Evolutionary conservation across 2,888 invertebrate species (phyloP).

Genomic region (Sphaeridia pumilis): DNA sequence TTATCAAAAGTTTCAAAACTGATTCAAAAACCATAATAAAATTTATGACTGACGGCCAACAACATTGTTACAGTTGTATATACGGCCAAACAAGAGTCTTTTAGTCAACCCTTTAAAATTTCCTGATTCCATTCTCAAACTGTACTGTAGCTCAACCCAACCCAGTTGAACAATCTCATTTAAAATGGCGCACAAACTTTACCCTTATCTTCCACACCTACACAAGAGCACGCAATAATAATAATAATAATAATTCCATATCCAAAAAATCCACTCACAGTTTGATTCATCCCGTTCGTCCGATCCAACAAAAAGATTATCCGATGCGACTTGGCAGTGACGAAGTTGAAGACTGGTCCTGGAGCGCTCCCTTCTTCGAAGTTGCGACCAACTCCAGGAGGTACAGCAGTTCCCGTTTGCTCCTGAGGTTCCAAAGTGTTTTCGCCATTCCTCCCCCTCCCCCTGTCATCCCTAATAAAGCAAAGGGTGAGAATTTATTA

Average conservation of each 20-base stretch:
- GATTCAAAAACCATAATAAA: too few species aligned
- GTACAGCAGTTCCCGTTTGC: slow-evolving; percentile 13
- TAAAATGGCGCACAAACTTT: too few species aligned
- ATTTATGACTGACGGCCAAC: too few species aligned
- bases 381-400: slow-evolving; percentile 14
- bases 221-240: neutral
- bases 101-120: too few species aligned
- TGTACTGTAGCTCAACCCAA: too few species aligned
- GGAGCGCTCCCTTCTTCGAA: slow-evolving; percentile 21
- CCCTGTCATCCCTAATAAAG: slow-evolving; percentile 34
- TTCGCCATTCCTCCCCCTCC: slow-evolving; percentile 9
- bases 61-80: too few species aligned
- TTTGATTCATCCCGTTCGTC: slow-evolving; percentile 33
- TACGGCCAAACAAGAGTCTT: too few species aligned
- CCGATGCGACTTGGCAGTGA: slow-evolving; percentile 33
- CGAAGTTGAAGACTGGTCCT: slow-evolving; percentile 31
- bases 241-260: neutral
- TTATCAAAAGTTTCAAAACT: too few species aligned
- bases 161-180: too few species aligned
- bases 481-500: slow-evolving; percentile 13
- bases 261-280: slow-evolving; percentile 21
- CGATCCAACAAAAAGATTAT: slow-evolving; percentile 35
- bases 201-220: too few species aligned
- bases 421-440: slow-evolving; percentile 9
- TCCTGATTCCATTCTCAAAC: too few species aligned